Evolutionary conservation across 2,797 vertebrate species (phyloP).

Genomic region (Lemur catta): DNA sequence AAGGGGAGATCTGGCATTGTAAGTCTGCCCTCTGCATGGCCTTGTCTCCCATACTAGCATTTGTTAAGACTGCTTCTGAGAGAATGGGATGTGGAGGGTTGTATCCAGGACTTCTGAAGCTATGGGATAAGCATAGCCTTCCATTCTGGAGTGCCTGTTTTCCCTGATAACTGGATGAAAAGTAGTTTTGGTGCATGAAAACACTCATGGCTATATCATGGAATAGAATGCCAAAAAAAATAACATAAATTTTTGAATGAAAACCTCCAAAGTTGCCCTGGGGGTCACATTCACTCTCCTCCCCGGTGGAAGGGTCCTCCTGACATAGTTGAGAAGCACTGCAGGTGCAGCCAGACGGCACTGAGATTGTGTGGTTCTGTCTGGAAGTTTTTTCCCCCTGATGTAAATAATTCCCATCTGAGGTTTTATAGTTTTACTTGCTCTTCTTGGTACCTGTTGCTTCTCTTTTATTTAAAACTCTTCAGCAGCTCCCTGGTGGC

Average conservation of each 20-base stretch:
- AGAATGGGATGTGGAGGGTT: neutral
- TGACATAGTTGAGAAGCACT: neutral
- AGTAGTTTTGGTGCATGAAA: neutral
- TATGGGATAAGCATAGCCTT: neutral
- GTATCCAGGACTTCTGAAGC: neutral
- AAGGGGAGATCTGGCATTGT: neutral
- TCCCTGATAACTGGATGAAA: neutral
- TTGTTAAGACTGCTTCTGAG: conserved; percentile 7
- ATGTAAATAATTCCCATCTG: conserved; percentile 15
- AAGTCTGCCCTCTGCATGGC: neutral
- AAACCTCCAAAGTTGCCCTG: neutral
- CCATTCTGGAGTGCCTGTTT: neutral
- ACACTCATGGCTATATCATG: neutral
- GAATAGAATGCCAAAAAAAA: neutral
- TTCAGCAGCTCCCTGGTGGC: neutral
- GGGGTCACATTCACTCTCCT: neutral
- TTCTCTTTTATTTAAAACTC: conserved; percentile 5
- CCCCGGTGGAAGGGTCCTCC: neutral
- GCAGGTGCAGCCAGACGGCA: neutral
- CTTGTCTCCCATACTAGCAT: neutral
- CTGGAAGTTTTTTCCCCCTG: neutral
- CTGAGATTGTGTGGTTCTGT: neutral
- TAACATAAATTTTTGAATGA: neutral
- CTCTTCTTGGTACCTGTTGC: neutral
- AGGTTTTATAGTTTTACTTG: conserved; percentile 9